These are phyloP conservation scores for Mesoclemmys tuberculata DNA, from an alignment of 2,113 vertebrate genomes.

Conservation along the genomic window DNA sequence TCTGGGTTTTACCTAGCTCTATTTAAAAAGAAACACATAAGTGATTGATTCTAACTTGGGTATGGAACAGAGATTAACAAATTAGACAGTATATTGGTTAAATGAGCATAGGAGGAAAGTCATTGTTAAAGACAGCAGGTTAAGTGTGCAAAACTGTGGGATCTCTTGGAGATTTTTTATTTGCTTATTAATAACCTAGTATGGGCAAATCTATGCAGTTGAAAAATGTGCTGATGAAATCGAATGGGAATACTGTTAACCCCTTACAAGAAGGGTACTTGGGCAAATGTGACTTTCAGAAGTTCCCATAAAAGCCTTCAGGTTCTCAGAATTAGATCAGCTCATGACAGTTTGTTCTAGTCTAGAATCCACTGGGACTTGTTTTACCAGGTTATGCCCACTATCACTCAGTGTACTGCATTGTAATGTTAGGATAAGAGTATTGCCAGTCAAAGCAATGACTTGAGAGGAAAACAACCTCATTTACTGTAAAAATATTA, in stretches of 20 bases:
- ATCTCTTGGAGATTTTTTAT: background rate
- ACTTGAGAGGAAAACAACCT: background rate
- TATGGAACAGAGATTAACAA: background rate
- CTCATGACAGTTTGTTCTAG: background rate
- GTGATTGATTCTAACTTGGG: background rate
- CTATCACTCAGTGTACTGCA: background rate
- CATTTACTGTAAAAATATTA: background rate
- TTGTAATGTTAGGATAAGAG: background rate
- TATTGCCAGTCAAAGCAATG: background rate
- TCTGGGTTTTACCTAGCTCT: background rate
- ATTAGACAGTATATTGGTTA: background rate
- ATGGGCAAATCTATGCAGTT: too few relatives aligned
- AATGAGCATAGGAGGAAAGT: too few relatives aligned
- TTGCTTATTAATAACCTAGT: background rate
- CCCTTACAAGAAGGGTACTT: background rate
- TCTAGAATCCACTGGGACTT: background rate
- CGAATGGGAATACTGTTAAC: background rate
- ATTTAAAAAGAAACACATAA: background rate
- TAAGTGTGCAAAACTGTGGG: too few relatives aligned
- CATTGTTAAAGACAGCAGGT: too few relatives aligned
- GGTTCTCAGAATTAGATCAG: background rate
- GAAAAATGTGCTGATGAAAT: background rate
- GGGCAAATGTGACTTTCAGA: background rate
- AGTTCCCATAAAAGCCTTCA: background rate
- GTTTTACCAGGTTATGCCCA: background rate